Percentiles rank a stretch among this genome's conserved stretches.
Conservation (phyloP, 2,888 invertebrate species). For the Lithophane ornitopus region DNA sequence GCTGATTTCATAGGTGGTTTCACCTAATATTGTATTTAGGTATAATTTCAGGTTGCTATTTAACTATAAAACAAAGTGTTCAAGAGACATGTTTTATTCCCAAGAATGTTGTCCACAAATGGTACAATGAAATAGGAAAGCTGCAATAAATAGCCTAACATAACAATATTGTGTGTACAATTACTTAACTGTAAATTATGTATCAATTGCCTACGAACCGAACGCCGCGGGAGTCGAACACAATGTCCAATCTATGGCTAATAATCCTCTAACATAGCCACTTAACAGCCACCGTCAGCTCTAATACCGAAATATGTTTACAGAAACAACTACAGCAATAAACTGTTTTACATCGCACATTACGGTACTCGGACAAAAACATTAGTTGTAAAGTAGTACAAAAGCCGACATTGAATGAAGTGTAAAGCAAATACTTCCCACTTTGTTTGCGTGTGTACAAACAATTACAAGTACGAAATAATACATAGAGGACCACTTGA, state of each 20-base stretch:
- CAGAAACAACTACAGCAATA: conserved; percentile 31
- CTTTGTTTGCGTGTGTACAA: conserved; percentile 79
- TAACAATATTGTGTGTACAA: conserved; percentile 19
- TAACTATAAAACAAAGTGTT: neutral
- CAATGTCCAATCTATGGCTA: conserved; percentile 22
- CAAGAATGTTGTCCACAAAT: conserved; percentile 12
- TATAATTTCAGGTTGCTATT: too few relatives aligned
- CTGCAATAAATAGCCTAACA: conserved; percentile 29
- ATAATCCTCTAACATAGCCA: conserved; percentile 29
- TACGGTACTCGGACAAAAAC: conserved; percentile 49
- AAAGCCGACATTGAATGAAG: conserved; percentile 58
- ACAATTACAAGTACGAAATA: conserved; percentile 72
- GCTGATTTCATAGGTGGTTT: too few relatives aligned
- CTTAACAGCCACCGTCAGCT: conserved; percentile 20
- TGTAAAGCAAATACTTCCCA: conserved; percentile 67
- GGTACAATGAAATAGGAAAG: conserved; percentile 6
- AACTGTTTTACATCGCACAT: conserved; percentile 31
- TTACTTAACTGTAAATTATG: conserved; percentile 36
- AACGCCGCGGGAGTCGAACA: conserved; percentile 34
- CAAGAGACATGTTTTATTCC: neutral
- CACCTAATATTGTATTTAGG: too few relatives aligned
- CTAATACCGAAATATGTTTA: conserved; percentile 23
- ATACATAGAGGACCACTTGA: conserved; percentile 68
- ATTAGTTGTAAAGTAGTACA: conserved; percentile 31
- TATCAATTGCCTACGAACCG: conserved; percentile 19